Conservation (phyloP, 2,797 vertebrate genomes). For the Phalloptychus januarius region DNA sequence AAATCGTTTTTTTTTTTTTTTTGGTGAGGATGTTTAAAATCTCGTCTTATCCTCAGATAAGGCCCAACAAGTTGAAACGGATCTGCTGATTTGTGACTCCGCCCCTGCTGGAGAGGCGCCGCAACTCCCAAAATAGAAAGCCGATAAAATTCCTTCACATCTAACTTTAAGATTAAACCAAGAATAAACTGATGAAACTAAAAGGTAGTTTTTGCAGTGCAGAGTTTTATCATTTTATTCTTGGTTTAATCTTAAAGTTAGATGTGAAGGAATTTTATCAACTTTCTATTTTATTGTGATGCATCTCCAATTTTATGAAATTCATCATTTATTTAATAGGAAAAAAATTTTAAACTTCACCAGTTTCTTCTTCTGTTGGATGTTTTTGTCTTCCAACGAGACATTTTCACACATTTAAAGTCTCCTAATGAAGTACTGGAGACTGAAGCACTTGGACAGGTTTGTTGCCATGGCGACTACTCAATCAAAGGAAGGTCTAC, state of each 20-base stretch:
- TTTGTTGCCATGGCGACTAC: slow-evolving; percentile 36
- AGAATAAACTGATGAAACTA: not conserved
- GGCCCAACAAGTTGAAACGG: not conserved
- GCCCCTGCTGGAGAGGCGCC: not conserved
- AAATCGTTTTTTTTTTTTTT: not conserved
- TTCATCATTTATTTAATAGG: not conserved
- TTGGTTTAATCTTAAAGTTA: not conserved
- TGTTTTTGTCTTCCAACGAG: not conserved
- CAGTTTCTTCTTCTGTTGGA: not conserved
- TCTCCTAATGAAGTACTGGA: not conserved
- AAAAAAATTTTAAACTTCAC: not conserved
- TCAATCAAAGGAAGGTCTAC: slow-evolving; percentile 33
- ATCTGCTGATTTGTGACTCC: not conserved
- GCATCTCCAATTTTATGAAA: not conserved
- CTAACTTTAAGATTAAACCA: not conserved
- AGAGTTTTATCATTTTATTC: not conserved
- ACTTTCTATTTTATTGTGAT: not conserved
- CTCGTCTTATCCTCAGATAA: not conserved
- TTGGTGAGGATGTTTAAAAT: fast-evolving
- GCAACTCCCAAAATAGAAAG: slow-evolving; percentile 6
- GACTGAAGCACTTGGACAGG: not conserved
- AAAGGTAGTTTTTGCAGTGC: no score
- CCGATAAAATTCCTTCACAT: slow-evolving; percentile 15
- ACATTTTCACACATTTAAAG: not conserved
- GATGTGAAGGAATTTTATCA: slow-evolving; percentile 16